Evolutionary conservation across 1,140 invertebrate species (phyloP).

Genomic region (Drosophila tristis): DNA sequence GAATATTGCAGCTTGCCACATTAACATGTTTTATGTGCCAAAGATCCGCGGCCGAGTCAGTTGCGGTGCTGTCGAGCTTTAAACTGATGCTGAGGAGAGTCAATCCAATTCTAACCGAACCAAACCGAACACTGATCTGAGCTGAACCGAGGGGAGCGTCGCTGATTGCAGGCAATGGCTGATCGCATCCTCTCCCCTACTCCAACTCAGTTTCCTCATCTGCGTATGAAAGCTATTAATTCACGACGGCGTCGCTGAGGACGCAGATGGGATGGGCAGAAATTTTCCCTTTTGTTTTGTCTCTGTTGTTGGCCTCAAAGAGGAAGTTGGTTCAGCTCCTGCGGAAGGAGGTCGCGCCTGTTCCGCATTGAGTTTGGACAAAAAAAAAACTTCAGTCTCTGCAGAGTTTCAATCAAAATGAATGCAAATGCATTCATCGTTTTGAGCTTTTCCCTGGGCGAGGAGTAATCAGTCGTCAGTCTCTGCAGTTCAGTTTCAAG

Average conservation of each 20-base stretch:
- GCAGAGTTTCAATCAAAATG: slow-evolving; percentile 8
- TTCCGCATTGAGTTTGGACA: slow-evolving; percentile 21
- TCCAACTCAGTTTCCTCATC: slow-evolving; percentile 17
- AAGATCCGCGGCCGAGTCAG: slow-evolving; percentile 20
- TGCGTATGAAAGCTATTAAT: slow-evolving; percentile 36
- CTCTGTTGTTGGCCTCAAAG: slow-evolving; percentile 13
- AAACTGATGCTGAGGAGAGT: no score
- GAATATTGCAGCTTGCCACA: slow-evolving; percentile 75
- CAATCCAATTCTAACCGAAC: slow-evolving; percentile 3
- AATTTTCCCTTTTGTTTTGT: slow-evolving; percentile 27
- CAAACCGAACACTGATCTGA: slow-evolving; percentile 17
- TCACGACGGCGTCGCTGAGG: neutral
- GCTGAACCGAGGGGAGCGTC: slow-evolving; percentile 19
- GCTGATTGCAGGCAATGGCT: slow-evolving; percentile 3
- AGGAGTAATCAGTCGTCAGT: no score
- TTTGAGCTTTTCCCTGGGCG: no score
- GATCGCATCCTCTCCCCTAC: neutral
- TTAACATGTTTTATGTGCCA: slow-evolving; percentile 72
- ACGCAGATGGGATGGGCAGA: slow-evolving; percentile 7
- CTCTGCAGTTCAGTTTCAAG: slow-evolving; percentile 28
- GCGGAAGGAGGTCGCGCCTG: slow-evolving; percentile 70
- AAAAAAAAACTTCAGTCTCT: slow-evolving; percentile 6
- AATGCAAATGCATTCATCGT: slow-evolving; percentile 41
- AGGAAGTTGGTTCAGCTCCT: slow-evolving; percentile 53
- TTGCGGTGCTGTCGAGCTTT: no score